Conservation (phyloP, 2,113 vertebrate species). For the Enhydra lutris region DNA sequence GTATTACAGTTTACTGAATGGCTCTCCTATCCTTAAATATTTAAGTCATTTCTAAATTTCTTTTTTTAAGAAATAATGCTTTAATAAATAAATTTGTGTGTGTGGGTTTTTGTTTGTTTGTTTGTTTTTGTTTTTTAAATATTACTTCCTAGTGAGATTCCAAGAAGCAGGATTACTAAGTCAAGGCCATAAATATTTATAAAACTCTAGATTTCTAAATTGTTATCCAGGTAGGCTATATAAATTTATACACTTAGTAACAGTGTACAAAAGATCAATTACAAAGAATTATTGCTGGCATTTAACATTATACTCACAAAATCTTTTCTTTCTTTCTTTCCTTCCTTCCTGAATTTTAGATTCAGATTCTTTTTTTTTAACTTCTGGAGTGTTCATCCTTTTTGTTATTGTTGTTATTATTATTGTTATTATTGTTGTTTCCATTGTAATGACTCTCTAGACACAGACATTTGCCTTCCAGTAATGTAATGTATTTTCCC, state of each 20-base stretch:
- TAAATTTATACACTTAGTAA: background rate
- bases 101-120: background rate
- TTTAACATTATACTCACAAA: background rate
- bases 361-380: background rate
- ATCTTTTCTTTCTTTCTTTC: background rate
- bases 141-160: background rate
- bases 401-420: too few relatives aligned
- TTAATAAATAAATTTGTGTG: background rate
- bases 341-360: background rate
- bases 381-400: background rate
- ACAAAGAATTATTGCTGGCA: background rate
- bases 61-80: background rate
- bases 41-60: background rate
- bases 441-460: background rate
- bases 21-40: background rate
- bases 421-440: background rate
- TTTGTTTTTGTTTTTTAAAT: background rate
- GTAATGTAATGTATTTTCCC: background rate
- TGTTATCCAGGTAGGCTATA: background rate
- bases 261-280: background rate
- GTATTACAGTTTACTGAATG: background rate
- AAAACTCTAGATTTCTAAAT: background rate
- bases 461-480: background rate
- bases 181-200: background rate
- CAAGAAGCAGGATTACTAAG: background rate